These are phyloP conservation scores for Lamellibrachia satsuma DNA, from an alignment of 2,888 invertebrate genomes.

Conservation along the genomic window DNA sequence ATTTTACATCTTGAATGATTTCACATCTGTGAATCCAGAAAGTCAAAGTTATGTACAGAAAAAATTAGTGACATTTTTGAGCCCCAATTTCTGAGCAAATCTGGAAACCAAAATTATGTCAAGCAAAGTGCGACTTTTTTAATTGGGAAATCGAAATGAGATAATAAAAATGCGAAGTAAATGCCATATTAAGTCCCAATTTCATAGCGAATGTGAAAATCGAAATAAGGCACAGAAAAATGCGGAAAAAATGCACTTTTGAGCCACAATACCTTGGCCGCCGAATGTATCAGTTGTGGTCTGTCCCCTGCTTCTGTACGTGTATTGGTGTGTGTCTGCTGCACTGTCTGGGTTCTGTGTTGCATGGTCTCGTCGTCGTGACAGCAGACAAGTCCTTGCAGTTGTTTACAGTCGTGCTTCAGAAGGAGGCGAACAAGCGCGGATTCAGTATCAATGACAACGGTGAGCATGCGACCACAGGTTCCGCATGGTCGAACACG, in stretches of 20 bases:
- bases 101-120: no score
- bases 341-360: constrained; percentile 23
- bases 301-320: background rate
- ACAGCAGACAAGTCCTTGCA: constrained; percentile 53
- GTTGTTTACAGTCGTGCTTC: constrained; percentile 55
- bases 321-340: background rate
- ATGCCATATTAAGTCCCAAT: background rate
- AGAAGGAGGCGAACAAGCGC: constrained; percentile 52
- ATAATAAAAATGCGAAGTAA: background rate
- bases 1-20: no score
- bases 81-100: no score
- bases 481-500: background rate
- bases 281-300: no score
- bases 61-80: no score
- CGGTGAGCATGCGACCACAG: constrained; percentile 51
- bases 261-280: no score
- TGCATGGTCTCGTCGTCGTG: background rate
- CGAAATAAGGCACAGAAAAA: background rate
- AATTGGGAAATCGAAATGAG: background rate
- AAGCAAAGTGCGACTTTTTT: no score
- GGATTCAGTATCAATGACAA: constrained; percentile 53
- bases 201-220: background rate
- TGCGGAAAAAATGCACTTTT: background rate
- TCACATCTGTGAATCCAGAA: no score
- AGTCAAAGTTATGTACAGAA: no score